Percentiles rank a stretch among this genome's conserved stretches.
Evolutionary conservation across 2,797 vertebrate genomes (phyloP).

Genomic region (Amniataba percoides): DNA sequence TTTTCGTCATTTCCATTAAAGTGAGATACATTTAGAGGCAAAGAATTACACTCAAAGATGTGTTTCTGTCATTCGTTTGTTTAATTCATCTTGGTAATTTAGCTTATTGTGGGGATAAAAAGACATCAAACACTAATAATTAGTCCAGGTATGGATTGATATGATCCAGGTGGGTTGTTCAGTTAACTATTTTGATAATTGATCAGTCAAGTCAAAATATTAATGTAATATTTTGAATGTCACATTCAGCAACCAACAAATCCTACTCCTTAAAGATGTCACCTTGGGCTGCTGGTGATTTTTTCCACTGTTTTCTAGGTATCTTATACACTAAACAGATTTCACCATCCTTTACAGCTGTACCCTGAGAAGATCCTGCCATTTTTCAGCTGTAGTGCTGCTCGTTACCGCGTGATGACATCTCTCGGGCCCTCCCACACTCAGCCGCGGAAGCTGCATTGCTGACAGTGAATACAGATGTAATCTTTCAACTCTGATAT

Average conservation of each 20-base stretch:
- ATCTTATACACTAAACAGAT: not conserved
- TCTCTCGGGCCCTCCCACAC: constrained; percentile 31
- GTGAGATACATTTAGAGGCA: not conserved
- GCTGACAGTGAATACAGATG: constrained; percentile 59
- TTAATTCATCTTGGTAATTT: not conserved
- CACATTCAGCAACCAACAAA: no score
- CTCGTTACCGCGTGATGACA: constrained; percentile 28
- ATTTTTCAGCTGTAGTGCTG: constrained; percentile 33
- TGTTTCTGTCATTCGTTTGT: no score
- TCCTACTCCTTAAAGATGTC: not conserved
- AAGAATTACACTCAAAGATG: not conserved
- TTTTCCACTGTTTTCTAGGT: not conserved
- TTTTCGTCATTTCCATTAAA: not conserved
- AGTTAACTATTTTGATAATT: not conserved
- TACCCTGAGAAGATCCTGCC: not conserved
- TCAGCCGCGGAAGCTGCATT: constrained; percentile 10
- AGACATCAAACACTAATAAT: not conserved
- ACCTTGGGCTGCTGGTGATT: not conserved
- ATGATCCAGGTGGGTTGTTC: not conserved
- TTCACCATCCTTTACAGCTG: constrained; percentile 3
- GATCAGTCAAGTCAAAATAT: no score
- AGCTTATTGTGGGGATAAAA: not conserved
- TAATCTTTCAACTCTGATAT: constrained; percentile 65
- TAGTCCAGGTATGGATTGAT: not conserved
- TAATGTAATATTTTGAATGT: no score